Base-by-base conservation (phyloP, 92 coral and sea anemone genomes). In the Actinostola sp. region DNA sequence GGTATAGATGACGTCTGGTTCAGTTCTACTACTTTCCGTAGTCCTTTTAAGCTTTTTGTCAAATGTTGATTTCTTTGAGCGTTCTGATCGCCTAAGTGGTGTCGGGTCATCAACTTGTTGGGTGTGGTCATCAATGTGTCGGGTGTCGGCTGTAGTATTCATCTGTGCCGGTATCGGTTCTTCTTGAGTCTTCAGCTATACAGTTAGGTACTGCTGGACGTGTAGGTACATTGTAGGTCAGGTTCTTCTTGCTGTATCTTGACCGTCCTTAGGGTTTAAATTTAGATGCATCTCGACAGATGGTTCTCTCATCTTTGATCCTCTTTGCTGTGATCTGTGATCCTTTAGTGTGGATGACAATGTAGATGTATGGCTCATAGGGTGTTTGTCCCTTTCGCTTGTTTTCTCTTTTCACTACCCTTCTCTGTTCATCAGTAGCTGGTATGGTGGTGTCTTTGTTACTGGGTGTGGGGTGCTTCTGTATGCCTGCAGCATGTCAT, bases 11-110 rank as follows among this genome's bases (percentile, higher is more conserved):
- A 29, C 17, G 67, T 61, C 29, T 39, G 28, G 24, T 63, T 79
- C 63, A 79, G 17, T 57, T 48, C 67, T 48, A 57, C 60, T 67
- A 62, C 67, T 32, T 65, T 42, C 51, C 14, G 32, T 78, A 71
- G 77, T 71, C 84, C 67, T n/a, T n/a, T 77, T 83, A 31, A 76
- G 71, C 23, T 72, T 70, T 28, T 70, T 76, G 36, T 71, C 81
- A 72, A 45, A 72, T 31, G 71, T 66, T 15, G 84, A 63, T 67
- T 66, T 85, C 62, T 57, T 73, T 42, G 61, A 57, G 53, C 79
- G 82, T 78, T 81, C 66, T 30, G 84, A 86, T 86, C 84, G 82
- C 38, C 81, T 65, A n/a, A n/a, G n/a, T n/a, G n/a, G n/a, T n/a
- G n/a, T n/a, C n/a, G n/a, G n/a, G n/a, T n/a, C n/a, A n/a, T 57